These are phyloP conservation scores for Sebastes oblongus DNA, from an alignment of 2,797 vertebrate species.

Conservation along the genomic window DNA sequence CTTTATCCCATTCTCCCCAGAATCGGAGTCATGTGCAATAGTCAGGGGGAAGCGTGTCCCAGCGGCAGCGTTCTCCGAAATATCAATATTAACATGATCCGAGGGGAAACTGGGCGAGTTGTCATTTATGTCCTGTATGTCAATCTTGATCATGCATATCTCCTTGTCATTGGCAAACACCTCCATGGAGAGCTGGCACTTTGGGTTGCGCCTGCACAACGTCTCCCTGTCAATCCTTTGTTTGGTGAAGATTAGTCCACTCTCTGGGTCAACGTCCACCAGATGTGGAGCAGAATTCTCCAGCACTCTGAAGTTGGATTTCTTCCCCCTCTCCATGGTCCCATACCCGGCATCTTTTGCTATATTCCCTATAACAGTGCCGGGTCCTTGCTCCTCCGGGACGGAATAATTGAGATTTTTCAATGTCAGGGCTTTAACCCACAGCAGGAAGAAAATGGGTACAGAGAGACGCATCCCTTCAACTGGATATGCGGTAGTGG, in stretches of 20 bases:
- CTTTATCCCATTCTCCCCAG: conserved; percentile 95
- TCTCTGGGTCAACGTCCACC: conserved; percentile 96
- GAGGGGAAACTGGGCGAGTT: conserved; percentile 82
- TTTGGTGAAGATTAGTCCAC: conserved; percentile 96
- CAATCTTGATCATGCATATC: conserved; percentile 96
- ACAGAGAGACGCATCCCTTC: conserved; percentile 96
- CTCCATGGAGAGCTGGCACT: conserved; percentile 98
- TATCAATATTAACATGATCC: conserved; percentile 82
- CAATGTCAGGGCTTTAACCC: conserved; percentile 95
- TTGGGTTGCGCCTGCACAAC: conserved; percentile 92
- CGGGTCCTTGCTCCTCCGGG: conserved; percentile 96
- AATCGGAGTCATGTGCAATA: conserved; percentile 94
- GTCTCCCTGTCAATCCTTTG: conserved; percentile 97
- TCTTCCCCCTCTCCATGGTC: conserved; percentile 85
- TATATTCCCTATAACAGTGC: conserved; percentile 97
- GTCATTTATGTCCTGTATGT: conserved; percentile 84
- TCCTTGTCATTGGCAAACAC: conserved; percentile 99
- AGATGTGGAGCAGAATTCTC: conserved; percentile 98
- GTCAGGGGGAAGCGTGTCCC: conserved; percentile 85
- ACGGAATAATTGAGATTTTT: conserved; percentile 99
- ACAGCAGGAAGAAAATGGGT: conserved; percentile 91
- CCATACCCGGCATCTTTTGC: conserved; percentile 94
- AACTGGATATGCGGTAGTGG: conserved; percentile 72
- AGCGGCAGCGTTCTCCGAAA: conserved; percentile 81
- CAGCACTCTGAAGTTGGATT: conserved; percentile 94